A percentile compares a stretch with the other conserved stretches of the same genome.
Conservation (phyloP, 2,113 vertebrate genomes). For the Elephas maximus region DNA sequence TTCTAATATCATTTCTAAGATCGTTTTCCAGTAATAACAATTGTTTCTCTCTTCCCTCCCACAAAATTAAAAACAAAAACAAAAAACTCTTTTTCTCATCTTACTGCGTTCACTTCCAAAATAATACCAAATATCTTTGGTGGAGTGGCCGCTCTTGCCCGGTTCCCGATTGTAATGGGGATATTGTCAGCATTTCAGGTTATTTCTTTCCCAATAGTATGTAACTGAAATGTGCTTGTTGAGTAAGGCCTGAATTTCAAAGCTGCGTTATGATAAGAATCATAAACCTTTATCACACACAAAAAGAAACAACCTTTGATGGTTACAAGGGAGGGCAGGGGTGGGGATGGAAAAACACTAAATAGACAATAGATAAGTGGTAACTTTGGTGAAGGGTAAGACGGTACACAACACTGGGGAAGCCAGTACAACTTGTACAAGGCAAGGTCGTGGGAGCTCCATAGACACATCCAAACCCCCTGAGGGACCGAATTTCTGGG, state of each 20-base stretch:
- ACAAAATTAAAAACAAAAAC: neutral
- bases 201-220: neutral
- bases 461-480: too few species aligned
- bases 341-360: too few species aligned
- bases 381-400: too few species aligned
- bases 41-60: neutral
- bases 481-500: too few species aligned
- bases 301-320: too few species aligned
- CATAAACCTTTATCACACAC: neutral
- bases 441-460: too few species aligned
- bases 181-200: neutral
- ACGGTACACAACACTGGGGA: too few species aligned
- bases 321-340: too few species aligned
- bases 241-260: neutral
- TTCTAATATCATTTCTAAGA: neutral
- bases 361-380: too few species aligned
- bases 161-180: neutral
- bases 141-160: neutral
- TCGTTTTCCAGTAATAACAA: neutral
- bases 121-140: neutral
- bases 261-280: neutral
- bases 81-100: neutral
- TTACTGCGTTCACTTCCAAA: slow-evolving; percentile 32
- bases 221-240: neutral
- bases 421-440: too few species aligned